Percentiles rank a stretch among this genome's conserved stretches.
Evolutionary conservation across 2,797 vertebrate genomes (phyloP).

Genomic region (Aulostomus chinensis): DNA sequence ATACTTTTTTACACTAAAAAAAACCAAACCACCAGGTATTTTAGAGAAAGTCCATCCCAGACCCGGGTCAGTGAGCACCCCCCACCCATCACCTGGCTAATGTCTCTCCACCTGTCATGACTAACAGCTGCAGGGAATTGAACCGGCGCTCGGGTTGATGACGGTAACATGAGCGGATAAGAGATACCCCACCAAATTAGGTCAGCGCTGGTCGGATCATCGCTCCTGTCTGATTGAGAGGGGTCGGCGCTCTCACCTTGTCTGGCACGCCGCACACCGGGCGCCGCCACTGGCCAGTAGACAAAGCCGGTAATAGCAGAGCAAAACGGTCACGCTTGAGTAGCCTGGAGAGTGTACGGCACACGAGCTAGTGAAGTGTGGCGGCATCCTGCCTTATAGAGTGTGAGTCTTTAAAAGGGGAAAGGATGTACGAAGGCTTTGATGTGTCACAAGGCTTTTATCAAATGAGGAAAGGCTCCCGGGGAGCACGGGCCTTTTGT

Average conservation of each 20-base stretch:
- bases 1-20: neutral
- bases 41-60: neutral
- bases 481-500: neutral
- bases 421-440: conserved; percentile 26
- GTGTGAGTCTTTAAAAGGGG: conserved; percentile 40
- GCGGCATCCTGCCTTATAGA: conserved; percentile 14
- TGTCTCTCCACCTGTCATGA: conserved; percentile 35
- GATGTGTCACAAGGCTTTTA: conserved; percentile 33
- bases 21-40: neutral
- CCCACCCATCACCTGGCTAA: conserved; percentile 1
- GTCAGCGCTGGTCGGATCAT: conserved; percentile 59
- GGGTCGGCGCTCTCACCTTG: conserved; percentile 69
- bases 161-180: conserved; percentile 62
- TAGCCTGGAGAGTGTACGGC: conserved; percentile 32
- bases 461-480: conserved; percentile 36
- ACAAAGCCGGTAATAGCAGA: conserved; percentile 25
- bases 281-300: conserved; percentile 28
- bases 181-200: conserved; percentile 61
- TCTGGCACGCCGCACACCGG: conserved; percentile 32
- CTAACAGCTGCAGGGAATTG: conserved; percentile 54
- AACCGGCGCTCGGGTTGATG: conserved; percentile 32
- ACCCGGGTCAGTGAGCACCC: conserved; percentile 2
- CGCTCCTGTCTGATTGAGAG: conserved; percentile 51
- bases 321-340: conserved; percentile 30
- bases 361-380: conserved; percentile 32